Percentiles rank a stretch among this genome's conserved stretches.
Evolutionary conservation across 1,140 invertebrate species (phyloP).

Genomic region (Gonioctena quinquepunctata): DNA sequence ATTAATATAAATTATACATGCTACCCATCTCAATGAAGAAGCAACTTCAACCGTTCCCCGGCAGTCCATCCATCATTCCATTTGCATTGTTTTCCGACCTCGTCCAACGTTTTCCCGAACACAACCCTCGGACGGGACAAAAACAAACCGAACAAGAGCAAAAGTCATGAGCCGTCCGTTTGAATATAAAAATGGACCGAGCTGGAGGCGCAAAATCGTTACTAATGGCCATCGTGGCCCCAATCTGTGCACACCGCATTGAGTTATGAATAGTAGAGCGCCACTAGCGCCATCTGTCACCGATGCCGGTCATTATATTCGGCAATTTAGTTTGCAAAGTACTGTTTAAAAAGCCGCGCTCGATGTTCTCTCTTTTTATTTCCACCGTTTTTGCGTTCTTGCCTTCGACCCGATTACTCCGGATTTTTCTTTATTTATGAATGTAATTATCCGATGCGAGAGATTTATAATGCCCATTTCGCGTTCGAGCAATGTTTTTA

Average conservation of each 20-base stretch:
- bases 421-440: neutral
- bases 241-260: neutral
- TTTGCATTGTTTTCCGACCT: too few relatives aligned
- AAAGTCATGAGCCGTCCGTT: neutral
- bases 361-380: neutral
- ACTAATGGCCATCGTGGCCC: neutral
- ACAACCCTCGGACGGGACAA: too few relatives aligned
- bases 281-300: neutral
- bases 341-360: neutral
- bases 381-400: neutral
- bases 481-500: too few relatives aligned
- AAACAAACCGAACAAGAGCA: neutral
- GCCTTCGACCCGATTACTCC: neutral
- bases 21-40: too few relatives aligned
- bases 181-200: neutral
- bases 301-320: neutral
- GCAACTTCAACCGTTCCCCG: too few relatives aligned
- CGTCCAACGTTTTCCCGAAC: too few relatives aligned
- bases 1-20: too few relatives aligned
- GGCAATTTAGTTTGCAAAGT: neutral
- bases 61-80: too few relatives aligned
- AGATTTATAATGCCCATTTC: neutral
- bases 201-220: neutral
- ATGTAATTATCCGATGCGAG: neutral
- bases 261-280: neutral